Evolutionary conservation across 2,888 invertebrate genomes (phyloP).

Genomic region (Molanna angustata): DNA sequence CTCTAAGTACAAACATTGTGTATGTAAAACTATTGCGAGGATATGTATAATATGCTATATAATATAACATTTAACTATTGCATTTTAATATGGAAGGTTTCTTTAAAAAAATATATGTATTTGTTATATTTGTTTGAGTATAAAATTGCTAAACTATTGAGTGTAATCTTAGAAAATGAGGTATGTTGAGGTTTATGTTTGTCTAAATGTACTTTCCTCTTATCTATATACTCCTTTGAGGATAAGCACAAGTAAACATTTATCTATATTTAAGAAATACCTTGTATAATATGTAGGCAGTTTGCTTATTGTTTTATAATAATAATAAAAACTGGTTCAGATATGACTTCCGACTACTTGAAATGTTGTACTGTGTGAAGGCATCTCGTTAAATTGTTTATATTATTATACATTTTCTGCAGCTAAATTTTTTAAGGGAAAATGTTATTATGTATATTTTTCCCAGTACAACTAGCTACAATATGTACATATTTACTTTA

Average conservation of each 20-base stretch:
- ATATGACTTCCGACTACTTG: no score
- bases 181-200: constrained; percentile 29
- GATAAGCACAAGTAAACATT: constrained; percentile 1
- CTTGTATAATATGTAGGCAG: constrained; percentile 15
- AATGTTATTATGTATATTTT: constrained; percentile 31
- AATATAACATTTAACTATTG: constrained; percentile 45
- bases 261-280: constrained; percentile 5
- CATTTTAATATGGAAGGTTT: constrained; percentile 54
- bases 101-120: constrained; percentile 53
- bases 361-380: constrained; percentile 56
- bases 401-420: constrained; percentile 29
- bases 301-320: constrained; percentile 10
- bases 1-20: constrained; percentile 30
- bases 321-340: no score
- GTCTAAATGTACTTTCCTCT: constrained; percentile 1
- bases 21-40: constrained; percentile 27
- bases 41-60: constrained; percentile 29
- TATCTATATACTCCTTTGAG: constrained; percentile 6
- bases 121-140: constrained; percentile 41
- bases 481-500: constrained; percentile 31
- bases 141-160: constrained; percentile 28
- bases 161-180: constrained; percentile 33
- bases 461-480: constrained; percentile 29
- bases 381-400: constrained; percentile 47
- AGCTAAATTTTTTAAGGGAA: constrained; percentile 29